Evolutionary conservation across 2,797 vertebrate genomes (phyloP), one percentile per base, ranked within the genome.

Genomic region (Neopelma chrysocephalum): DNA sequence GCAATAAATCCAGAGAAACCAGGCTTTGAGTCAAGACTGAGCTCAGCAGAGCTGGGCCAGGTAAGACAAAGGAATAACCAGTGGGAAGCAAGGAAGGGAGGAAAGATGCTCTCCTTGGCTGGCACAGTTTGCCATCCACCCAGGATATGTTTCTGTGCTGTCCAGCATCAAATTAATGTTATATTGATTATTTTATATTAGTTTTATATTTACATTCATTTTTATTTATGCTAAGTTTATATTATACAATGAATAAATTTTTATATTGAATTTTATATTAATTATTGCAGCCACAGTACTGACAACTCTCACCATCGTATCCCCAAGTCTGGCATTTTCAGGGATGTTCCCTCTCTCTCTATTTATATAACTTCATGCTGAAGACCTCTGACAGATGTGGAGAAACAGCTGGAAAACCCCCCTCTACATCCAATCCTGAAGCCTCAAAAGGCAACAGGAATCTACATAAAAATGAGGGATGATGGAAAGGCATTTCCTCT

Each of bases 351-450:
- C 42, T 14, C 3, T 3, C 20, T 54, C 34, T 42, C 3, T 29
- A 7, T 64, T 77, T 70, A 43, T 3, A 11, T 4, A 34, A 15
- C 25, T 70, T 82, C 43, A 45, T 5, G 45, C 45, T 66, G 31
- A 77, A 89, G 27, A 58, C 19, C 79, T 79, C 38, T n/a, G 51
- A 38, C 65, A 88, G 77, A 94, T 43, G 76, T 48, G 9, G 47
- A 69, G 54, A 77, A 93, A 80, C 38, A 95, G 78, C 68, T 95
- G 62, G 53, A 62, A 79, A 80, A 73, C 22, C 21, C 38, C 43
- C 51, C 51, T 29, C 66, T 27, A 26, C 27, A 7, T 0, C 7
- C 23, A 82, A 81, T 29, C 23, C 76, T 3, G 13, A 20, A 23
- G 75, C 62, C 87, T 42, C 66, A 25, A 45, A 73, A 85, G 64